A percentile compares a stretch with the other conserved stretches of the same genome.
These are phyloP conservation scores for Theodoxus fluviatilis DNA, from an alignment of 2,888 invertebrate genomes.

Conservation along the genomic window DNA sequence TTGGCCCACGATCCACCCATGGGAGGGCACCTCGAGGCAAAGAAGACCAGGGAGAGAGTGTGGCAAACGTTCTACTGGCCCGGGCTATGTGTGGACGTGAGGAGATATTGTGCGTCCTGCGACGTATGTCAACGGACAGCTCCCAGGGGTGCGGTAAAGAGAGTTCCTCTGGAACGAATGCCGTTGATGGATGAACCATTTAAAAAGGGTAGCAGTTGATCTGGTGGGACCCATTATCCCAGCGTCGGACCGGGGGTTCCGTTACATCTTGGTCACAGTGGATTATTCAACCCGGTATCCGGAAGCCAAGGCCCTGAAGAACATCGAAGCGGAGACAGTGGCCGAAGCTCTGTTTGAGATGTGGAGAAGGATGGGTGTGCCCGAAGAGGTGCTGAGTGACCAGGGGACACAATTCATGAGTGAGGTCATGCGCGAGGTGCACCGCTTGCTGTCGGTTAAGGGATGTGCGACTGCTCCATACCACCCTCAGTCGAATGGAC, in stretches of 20 bases:
- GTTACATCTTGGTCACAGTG: slow-evolving; percentile 27
- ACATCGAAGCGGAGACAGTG: slow-evolving; percentile 7
- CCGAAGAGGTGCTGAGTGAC: slow-evolving; percentile 34
- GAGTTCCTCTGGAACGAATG: slow-evolving; percentile 18
- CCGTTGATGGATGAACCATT: slow-evolving; percentile 29
- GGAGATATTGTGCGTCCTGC: too few relatives aligned
- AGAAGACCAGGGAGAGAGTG: too few relatives aligned
- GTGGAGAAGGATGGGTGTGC: slow-evolving; percentile 27
- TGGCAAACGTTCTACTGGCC: too few relatives aligned
- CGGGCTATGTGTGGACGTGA: too few relatives aligned
- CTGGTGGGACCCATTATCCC: slow-evolving; percentile 29
- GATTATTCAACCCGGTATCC: too few relatives aligned
- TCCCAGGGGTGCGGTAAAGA: too few relatives aligned
- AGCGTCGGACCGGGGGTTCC: slow-evolving; percentile 20
- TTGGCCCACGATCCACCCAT: too few relatives aligned
- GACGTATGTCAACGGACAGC: too few relatives aligned
- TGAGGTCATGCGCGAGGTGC: slow-evolving; percentile 24
- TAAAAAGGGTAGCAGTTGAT: too few relatives aligned
- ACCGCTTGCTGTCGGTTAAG: not conserved
- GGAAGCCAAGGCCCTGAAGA: too few relatives aligned
- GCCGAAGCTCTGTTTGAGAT: slow-evolving; percentile 31
- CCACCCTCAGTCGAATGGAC: slow-evolving; percentile 11
- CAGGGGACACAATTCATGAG: slow-evolving; percentile 1
- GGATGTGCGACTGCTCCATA: not conserved
- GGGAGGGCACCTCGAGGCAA: too few relatives aligned